These are phyloP conservation scores for Tenthredo distinguenda DNA, from an alignment of 2,888 invertebrate genomes.

Conservation along the genomic window DNA sequence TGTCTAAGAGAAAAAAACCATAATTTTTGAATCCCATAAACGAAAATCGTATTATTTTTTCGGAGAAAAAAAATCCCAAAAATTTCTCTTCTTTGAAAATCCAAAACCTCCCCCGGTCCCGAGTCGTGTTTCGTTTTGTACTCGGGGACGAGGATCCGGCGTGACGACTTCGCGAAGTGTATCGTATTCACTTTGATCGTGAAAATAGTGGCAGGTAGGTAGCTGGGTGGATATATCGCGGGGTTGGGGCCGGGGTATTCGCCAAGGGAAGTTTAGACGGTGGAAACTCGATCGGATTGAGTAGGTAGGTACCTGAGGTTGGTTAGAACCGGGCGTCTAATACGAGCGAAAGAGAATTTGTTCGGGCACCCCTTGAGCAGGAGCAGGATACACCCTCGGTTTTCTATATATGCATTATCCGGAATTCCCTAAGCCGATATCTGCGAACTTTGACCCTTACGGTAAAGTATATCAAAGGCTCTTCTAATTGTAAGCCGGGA, in stretches of 20 bases:
- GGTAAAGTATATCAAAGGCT: conserved; percentile 10
- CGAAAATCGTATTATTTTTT: background rate
- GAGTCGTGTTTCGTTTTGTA: background rate
- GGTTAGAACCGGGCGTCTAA: conserved; percentile 4
- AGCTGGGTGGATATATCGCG: background rate
- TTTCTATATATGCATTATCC: conserved; percentile 17
- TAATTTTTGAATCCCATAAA: background rate
- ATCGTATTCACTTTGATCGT: conserved; percentile 23
- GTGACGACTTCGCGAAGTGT: conserved; percentile 9
- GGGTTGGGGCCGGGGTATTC: background rate
- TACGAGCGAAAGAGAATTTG: conserved; percentile 20
- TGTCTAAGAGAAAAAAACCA: no score
- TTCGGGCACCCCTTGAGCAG: background rate
- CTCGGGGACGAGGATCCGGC: background rate
- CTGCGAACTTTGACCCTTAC: conserved; percentile 11
- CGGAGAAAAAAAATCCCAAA: background rate
- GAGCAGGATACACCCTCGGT: background rate
- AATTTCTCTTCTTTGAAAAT: background rate
- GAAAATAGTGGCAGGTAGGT: conserved; percentile 2
- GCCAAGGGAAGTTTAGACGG: background rate
- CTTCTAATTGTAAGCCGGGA: conserved; percentile 26
- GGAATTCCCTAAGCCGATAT: background rate
- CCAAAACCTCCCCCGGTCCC: background rate
- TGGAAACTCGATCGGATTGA: conserved; percentile 23
- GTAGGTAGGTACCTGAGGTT: conserved; percentile 21